Conservation (phyloP, 64 coral and sea anemone species). For the Dendrophyllia cribrosa region DNA sequence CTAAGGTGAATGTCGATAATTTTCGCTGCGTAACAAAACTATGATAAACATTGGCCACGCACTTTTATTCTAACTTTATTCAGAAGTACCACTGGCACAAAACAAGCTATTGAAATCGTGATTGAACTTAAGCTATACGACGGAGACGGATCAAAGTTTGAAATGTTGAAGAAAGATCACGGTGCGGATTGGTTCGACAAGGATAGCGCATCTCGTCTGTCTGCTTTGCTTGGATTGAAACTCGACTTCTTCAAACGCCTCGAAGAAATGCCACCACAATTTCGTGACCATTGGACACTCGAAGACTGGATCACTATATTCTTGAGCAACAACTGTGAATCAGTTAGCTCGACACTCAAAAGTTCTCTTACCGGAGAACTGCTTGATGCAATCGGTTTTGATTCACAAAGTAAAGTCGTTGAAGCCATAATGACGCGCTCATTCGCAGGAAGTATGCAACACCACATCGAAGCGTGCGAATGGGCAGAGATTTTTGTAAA, state of each 20-base stretch:
- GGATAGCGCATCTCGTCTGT: not conserved
- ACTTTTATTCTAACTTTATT: too few relatives aligned
- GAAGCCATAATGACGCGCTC: constrained; percentile 13
- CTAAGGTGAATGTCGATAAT: too few relatives aligned
- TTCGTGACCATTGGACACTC: not conserved
- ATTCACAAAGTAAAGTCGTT: not conserved
- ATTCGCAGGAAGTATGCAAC: not conserved
- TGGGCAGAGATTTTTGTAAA: constrained; percentile 16
- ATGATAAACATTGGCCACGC: too few relatives aligned
- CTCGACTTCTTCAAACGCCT: constrained; percentile 18
- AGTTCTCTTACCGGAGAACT: not conserved
- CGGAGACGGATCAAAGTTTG: not conserved
- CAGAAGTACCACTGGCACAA: too few relatives aligned
- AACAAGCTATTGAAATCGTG: too few relatives aligned
- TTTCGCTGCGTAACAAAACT: too few relatives aligned
- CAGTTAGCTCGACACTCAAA: not conserved
- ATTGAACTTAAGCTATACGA: not conserved
- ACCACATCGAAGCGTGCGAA: constrained; percentile 36
- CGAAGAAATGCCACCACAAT: not conserved
- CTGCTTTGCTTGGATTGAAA: not conserved
- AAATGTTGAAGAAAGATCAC: not conserved
- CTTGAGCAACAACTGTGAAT: not conserved
- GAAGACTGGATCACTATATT: constrained; percentile 4
- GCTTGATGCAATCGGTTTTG: constrained; percentile 39
- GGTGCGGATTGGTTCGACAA: not conserved